These are phyloP conservation scores for Oreochromis niloticus DNA, from an alignment of 2,113 vertebrate species.

Conservation along the genomic window DNA sequence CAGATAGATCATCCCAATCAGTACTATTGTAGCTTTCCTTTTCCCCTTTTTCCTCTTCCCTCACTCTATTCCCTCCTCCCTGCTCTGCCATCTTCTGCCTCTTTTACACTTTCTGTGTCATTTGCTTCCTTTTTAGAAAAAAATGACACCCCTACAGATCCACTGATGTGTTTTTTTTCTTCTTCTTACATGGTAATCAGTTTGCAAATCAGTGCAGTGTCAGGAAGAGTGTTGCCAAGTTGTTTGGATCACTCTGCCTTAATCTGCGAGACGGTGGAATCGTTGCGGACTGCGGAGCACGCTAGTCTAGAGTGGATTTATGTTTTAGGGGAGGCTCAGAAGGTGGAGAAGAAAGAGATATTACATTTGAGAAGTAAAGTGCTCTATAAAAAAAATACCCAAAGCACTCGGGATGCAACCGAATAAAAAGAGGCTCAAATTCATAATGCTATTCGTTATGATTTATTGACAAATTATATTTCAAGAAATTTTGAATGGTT, in stretches of 20 bases:
- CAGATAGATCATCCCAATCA: slow-evolving; percentile 31
- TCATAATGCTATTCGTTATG: slow-evolving; percentile 23
- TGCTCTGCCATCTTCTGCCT: background rate
- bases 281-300: slow-evolving; percentile 41
- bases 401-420: slow-evolving; percentile 11
- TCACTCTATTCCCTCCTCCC: background rate
- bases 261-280: slow-evolving; percentile 60
- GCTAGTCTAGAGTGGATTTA: slow-evolving; percentile 62
- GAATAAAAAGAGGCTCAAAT: slow-evolving; percentile 38
- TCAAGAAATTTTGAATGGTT: background rate
- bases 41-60: background rate
- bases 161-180: background rate
- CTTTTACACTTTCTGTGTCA: background rate
- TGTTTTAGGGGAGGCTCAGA: slow-evolving; percentile 54
- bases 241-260: slow-evolving; percentile 67
- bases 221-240: slow-evolving; percentile 59
- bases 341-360: slow-evolving; percentile 52
- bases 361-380: slow-evolving; percentile 59
- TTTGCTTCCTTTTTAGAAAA: background rate
- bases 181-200: slow-evolving; percentile 61
- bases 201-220: slow-evolving; percentile 71
- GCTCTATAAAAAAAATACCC: slow-evolving; percentile 45
- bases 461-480: slow-evolving; percentile 34
- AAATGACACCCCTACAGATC: slow-evolving; percentile 32
- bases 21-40: background rate